A percentile compares a stretch with the other conserved stretches of the same genome.
Conservation (phyloP, 2,113 vertebrate genomes). For the Upupa epops region DNA sequence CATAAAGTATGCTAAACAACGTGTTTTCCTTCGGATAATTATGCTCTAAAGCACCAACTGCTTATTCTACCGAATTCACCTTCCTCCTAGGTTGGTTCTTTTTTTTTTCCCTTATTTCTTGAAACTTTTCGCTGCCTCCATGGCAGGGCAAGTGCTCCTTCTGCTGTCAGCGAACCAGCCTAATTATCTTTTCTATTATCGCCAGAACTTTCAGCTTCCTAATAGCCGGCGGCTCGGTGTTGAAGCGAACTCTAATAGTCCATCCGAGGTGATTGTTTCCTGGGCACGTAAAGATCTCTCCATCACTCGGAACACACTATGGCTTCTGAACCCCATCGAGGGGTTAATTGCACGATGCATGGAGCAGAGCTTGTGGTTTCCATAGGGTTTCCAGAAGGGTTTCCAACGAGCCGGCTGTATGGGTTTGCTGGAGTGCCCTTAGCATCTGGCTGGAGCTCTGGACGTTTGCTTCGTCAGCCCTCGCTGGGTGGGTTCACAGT, state of each 20-base stretch:
- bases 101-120: slow-evolving; percentile 51
- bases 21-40: slow-evolving; percentile 83
- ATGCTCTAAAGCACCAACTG: slow-evolving; percentile 83
- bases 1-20: slow-evolving; percentile 86
- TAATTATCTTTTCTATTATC: slow-evolving; percentile 63
- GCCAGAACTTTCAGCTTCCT: slow-evolving; percentile 13
- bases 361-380: neutral
- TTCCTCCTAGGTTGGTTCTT: slow-evolving; percentile 64
- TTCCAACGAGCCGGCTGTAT: neutral
- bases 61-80: slow-evolving; percentile 82
- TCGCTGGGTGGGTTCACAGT: neutral
- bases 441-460: neutral
- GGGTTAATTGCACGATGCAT: slow-evolving; percentile 12
- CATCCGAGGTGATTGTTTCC: slow-evolving; percentile 14
- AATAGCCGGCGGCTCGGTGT: neutral
- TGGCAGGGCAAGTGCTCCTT: slow-evolving; percentile 63
- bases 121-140: slow-evolving; percentile 70
- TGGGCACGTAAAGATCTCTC: slow-evolving; percentile 13
- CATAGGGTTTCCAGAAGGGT: neutral
- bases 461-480: neutral
- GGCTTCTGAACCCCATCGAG: slow-evolving; percentile 39
- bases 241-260: slow-evolving; percentile 42
- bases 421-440: neutral
- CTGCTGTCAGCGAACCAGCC: slow-evolving; percentile 52
- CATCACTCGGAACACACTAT: neutral